Percentiles rank a stretch among this genome's conserved stretches.
Evolutionary conservation across 1,140 invertebrate species (phyloP).

Genomic region (Rhopalosiphum padi): DNA sequence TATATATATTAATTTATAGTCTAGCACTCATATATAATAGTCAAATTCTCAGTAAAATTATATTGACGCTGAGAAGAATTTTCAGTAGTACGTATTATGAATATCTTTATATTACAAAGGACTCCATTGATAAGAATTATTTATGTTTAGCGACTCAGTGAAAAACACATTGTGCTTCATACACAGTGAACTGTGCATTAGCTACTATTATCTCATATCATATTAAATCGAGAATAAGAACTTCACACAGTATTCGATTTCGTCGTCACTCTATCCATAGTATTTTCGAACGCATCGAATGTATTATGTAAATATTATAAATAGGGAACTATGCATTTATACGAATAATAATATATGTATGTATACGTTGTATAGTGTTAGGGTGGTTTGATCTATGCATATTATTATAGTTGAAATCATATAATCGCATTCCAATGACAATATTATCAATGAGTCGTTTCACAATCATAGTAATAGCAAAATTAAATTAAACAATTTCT

Average conservation of each 20-base stretch:
- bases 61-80: background rate
- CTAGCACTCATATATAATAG: background rate
- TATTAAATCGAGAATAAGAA: background rate
- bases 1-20: background rate
- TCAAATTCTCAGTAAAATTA: background rate
- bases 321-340: background rate
- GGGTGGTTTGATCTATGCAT: background rate
- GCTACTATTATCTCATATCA: background rate
- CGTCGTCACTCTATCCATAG: background rate
- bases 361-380: background rate
- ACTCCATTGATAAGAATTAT: background rate
- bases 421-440: background rate
- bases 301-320: background rate
- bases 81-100: background rate
- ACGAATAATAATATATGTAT: background rate
- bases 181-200: too few relatives aligned
- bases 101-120: background rate
- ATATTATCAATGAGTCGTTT: background rate
- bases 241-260: background rate
- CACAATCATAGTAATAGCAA: background rate
- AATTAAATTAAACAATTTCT: background rate
- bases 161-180: background rate
- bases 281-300: background rate
- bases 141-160: background rate
- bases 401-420: background rate